Evolutionary conservation across 2,797 vertebrate species (phyloP).

Genomic region (Phylloscopus collybita): DNA sequence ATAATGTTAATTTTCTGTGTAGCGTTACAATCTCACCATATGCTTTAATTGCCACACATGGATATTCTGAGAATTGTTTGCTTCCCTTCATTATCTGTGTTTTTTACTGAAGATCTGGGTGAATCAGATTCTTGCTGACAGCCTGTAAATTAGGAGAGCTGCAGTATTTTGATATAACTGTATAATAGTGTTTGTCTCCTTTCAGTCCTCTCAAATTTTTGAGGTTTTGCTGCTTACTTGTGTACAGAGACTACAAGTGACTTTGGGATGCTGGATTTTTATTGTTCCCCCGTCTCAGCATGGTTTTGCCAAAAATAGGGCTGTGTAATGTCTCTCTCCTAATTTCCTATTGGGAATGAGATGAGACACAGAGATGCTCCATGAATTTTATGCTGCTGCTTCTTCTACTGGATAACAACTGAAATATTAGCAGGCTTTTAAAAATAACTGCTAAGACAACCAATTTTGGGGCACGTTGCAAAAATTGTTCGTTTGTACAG

Average conservation of each 20-base stretch:
- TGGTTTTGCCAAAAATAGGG: neutral
- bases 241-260: neutral
- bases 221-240: neutral
- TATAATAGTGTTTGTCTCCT: neutral
- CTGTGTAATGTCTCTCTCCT: neutral
- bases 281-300: neutral
- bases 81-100: neutral
- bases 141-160: neutral
- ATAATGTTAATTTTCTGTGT: neutral
- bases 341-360: neutral
- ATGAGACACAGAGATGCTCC: neutral
- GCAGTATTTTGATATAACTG: neutral
- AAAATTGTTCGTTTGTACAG: neutral
- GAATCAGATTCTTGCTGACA: neutral
- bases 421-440: neutral
- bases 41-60: neutral
- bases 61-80: neutral
- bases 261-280: neutral
- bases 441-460: neutral
- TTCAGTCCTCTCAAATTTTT: neutral
- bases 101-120: neutral
- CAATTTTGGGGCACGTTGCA: neutral
- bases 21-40: neutral
- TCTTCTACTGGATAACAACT: neutral
- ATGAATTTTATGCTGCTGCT: neutral